Conservation (phyloP, 1,140 invertebrate genomes). For the Andrena cerasifolii region DNA sequence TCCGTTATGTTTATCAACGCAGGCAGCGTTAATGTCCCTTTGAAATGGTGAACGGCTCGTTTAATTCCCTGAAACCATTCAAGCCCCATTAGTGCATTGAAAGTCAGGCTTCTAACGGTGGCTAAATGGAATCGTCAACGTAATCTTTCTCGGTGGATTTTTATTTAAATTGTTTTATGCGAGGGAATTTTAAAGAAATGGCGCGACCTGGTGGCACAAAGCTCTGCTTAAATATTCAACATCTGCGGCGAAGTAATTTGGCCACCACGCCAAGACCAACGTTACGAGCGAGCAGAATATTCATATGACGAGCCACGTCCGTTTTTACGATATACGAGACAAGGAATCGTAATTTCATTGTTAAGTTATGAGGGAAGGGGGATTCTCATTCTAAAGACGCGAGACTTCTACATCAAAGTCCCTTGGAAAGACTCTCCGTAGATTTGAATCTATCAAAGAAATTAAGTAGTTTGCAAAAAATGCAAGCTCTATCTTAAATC, state of each 20-base stretch:
- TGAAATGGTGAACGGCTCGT: too few relatives aligned
- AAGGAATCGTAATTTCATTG: background rate
- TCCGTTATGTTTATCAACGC: too few relatives aligned
- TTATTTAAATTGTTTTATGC: conserved; percentile 34
- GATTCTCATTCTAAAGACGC: background rate
- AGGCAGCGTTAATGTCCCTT: too few relatives aligned
- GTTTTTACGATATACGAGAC: conserved; percentile 22
- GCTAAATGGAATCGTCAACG: background rate
- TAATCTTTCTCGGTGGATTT: background rate
- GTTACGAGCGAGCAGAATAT: conserved; percentile 37
- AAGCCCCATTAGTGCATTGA: background rate
- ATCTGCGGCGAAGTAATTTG: conserved; percentile 47
- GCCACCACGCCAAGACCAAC: conserved; percentile 5
- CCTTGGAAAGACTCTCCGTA: too few relatives aligned
- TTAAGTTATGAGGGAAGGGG: background rate
- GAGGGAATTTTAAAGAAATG: conserved; percentile 41
- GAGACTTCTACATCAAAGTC: too few relatives aligned
- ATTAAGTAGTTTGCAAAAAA: too few relatives aligned
- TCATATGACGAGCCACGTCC: conserved; percentile 4
- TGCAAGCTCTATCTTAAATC: too few relatives aligned
- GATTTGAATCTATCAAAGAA: too few relatives aligned
- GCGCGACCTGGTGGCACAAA: background rate
- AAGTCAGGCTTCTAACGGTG: background rate
- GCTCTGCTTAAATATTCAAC: conserved; percentile 58
- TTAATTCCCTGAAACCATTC: too few relatives aligned